A percentile compares a stretch with the other conserved stretches of the same genome.
Evolutionary conservation across 2,797 vertebrate species (phyloP).

Genomic region (Pterois miles): DNA sequence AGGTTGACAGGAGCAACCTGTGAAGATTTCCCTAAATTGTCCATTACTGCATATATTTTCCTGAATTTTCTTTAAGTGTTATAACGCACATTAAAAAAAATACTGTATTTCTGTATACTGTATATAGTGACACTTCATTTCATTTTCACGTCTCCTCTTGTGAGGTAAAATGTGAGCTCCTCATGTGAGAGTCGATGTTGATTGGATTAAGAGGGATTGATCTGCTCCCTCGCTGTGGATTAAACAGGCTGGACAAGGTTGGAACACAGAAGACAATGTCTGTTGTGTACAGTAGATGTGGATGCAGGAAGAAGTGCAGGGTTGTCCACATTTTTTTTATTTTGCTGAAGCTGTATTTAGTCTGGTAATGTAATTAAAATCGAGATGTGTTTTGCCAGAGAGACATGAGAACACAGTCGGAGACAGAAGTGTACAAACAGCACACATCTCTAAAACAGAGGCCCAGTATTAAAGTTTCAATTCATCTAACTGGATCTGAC

Average conservation of each 20-base stretch:
- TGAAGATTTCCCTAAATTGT: neutral
- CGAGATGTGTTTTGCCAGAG: neutral
- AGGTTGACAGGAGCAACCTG: neutral
- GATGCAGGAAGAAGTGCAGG: neutral
- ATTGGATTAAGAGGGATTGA: constrained; percentile 68
- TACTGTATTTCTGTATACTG: no score
- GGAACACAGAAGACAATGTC: constrained; percentile 8
- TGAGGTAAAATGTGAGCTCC: neutral
- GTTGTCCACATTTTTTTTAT: neutral
- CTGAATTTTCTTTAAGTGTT: neutral
- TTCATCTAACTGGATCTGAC: neutral
- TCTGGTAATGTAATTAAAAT: neutral
- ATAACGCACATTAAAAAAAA: no score
- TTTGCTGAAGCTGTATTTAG: neutral
- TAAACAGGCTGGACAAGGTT: constrained; percentile 27
- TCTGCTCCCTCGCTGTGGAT: constrained; percentile 51
- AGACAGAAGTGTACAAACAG: neutral
- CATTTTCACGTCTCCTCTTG: neutral
- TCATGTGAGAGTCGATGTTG: constrained; percentile 53
- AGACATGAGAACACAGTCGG: neutral
- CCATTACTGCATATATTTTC: neutral
- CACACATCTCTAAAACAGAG: neutral
- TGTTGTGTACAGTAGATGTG: neutral
- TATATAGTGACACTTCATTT: no score
- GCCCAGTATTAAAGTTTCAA: neutral